Conservation (phyloP, 1,140 invertebrate genomes). For the Drosophila parabipectinata region DNA sequence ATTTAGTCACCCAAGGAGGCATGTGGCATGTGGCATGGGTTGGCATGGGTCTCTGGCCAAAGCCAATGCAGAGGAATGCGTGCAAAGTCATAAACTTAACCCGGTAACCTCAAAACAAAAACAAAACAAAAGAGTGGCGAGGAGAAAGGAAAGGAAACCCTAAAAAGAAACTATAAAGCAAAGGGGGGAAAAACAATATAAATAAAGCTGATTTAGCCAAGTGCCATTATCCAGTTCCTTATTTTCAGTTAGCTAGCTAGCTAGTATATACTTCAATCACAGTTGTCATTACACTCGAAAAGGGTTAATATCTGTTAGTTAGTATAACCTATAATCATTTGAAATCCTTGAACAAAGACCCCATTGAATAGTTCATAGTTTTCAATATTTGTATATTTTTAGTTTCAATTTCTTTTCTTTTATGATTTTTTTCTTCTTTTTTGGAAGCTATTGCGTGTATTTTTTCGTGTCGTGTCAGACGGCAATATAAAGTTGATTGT, state of each 20-base stretch:
- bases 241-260: background rate
- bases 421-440: background rate
- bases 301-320: too few species aligned
- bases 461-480: slow-evolving; percentile 69
- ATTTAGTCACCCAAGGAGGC: slow-evolving; percentile 16
- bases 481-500: slow-evolving; percentile 76
- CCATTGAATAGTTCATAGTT: background rate
- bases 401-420: slow-evolving; percentile 16
- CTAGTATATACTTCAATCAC: slow-evolving; percentile 16
- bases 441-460: slow-evolving; percentile 19
- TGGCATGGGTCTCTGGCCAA: too few species aligned
- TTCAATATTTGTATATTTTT: background rate
- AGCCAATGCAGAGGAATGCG: slow-evolving; percentile 55
- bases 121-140: slow-evolving; percentile 13
- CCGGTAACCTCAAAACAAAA: slow-evolving; percentile 64
- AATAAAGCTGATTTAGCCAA: slow-evolving; percentile 60
- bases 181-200: slow-evolving; percentile 32
- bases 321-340: slow-evolving; percentile 16
- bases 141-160: slow-evolving; percentile 1
- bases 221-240: slow-evolving; percentile 55
- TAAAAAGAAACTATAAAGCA: slow-evolving; percentile 16
- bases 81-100: slow-evolving; percentile 75
- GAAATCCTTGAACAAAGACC: slow-evolving; percentile 10
- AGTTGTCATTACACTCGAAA: slow-evolving; percentile 19
- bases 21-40: background rate